Evolutionary conservation across 2,113 vertebrate species (phyloP).

Genomic region (Paramormyrops kingsleyae): DNA sequence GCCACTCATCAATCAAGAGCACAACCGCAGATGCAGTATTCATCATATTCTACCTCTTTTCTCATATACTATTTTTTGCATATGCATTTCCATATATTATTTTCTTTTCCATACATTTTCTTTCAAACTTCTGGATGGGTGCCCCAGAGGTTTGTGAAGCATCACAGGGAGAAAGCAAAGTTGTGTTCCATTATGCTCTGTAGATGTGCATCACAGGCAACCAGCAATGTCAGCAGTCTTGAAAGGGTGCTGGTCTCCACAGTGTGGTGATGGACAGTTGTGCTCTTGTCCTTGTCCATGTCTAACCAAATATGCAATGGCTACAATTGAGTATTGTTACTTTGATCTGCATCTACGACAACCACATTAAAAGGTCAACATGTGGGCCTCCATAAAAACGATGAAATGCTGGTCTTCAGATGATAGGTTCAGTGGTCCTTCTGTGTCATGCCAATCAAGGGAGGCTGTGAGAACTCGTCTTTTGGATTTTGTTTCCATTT

Average conservation of each 20-base stretch:
- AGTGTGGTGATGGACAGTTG: not conserved
- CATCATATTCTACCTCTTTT: not conserved
- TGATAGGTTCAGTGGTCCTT: not conserved
- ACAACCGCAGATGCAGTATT: not conserved
- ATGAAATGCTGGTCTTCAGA: not conserved
- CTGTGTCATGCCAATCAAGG: not conserved
- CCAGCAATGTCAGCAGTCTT: not conserved
- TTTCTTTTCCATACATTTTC: not conserved
- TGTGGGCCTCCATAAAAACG: not conserved
- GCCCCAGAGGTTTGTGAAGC: not conserved
- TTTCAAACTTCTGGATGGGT: not conserved
- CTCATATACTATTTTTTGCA: not conserved
- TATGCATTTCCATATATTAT: not conserved
- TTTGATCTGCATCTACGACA: not conserved
- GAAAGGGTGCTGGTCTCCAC: not conserved
- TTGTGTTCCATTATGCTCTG: not conserved
- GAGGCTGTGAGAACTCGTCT: not conserved
- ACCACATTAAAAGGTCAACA: not conserved
- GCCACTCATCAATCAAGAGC: conserved; percentile 24
- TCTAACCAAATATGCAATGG: not conserved
- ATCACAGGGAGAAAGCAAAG: not conserved
- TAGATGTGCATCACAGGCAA: not conserved
- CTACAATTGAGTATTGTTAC: not conserved
- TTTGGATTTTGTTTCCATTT: not conserved
- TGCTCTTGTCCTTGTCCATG: not conserved